A percentile compares a stretch with the other conserved stretches of the same genome.
Evolutionary conservation across 1,140 invertebrate genomes (phyloP).

Genomic region (Oryctes rhinoceros): DNA sequence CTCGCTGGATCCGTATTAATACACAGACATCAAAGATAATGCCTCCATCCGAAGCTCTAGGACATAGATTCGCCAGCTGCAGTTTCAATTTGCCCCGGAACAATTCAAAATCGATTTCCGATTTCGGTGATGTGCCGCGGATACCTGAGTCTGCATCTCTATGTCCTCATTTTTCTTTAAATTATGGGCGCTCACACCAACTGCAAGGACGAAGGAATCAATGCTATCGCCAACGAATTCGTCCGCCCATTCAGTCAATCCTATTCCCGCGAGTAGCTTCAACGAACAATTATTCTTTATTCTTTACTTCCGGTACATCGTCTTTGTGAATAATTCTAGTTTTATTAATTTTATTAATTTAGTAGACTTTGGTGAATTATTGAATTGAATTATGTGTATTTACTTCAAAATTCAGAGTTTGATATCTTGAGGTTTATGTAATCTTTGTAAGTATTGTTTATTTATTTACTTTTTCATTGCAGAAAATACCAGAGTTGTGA

Average conservation of each 20-base stretch:
- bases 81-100: slow-evolving; percentile 17
- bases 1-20: neutral
- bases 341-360: too few relatives aligned
- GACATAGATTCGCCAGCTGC: neutral
- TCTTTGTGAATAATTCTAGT: neutral
- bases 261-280: neutral
- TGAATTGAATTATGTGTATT: neutral
- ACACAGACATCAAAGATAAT: slow-evolving; percentile 19
- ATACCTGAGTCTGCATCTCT: slow-evolving; percentile 9
- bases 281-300: neutral
- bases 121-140: neutral
- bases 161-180: slow-evolving; percentile 11
- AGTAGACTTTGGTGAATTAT: neutral
- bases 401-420: neutral
- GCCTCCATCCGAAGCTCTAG: neutral
- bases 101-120: neutral
- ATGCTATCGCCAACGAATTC: neutral
- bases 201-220: neutral
- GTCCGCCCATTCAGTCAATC: neutral
- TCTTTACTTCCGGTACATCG: neutral
- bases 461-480: too few relatives aligned
- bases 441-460: too few relatives aligned
- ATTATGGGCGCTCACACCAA: neutral
- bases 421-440: too few relatives aligned
- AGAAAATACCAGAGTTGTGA: too few relatives aligned